Percentiles rank a stretch among this genome's conserved stretches.
Conservation (phyloP, 2,888 invertebrate genomes). For the Eupithecia abbreviata region DNA sequence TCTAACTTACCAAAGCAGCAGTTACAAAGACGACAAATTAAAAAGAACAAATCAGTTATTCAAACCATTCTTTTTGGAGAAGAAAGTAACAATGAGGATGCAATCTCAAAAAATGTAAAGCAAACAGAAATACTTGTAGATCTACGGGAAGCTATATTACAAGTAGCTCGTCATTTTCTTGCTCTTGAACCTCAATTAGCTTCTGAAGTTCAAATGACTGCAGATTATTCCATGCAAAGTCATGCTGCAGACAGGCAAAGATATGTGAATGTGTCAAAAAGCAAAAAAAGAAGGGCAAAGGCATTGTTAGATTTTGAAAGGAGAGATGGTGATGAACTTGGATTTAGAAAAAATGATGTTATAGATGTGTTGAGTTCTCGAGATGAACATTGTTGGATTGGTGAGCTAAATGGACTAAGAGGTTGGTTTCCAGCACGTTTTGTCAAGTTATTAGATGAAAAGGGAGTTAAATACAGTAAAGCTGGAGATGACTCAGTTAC, state of each 20-base stretch:
- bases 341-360: conserved; percentile 99
- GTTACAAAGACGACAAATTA: conserved; percentile 92
- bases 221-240: conserved; percentile 98
- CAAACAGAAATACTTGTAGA: conserved; percentile 99
- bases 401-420: conserved; percentile 96
- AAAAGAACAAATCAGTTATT: conserved; percentile 94
- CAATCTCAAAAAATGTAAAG: conserved; percentile 97
- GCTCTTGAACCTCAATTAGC: conserved; percentile 94
- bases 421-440: conserved; percentile 99
- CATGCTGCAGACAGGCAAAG: conserved; percentile 97
- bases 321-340: conserved; percentile 98
- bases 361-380: conserved; percentile 98
- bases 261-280: conserved; percentile 95
- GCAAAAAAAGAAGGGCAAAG: conserved; percentile 95
- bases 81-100: conserved; percentile 90
- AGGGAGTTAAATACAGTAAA: conserved; percentile 88
- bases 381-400: conserved; percentile 99
- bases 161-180: conserved; percentile 95
- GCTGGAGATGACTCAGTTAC: conserved; percentile 99
- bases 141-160: conserved; percentile 96
- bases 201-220: conserved; percentile 91
- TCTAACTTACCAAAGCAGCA: conserved; percentile 97
- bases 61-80: conserved; percentile 94
- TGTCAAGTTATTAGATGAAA: conserved; percentile 97
- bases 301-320: conserved; percentile 98